These are phyloP conservation scores for Morbakka virulenta DNA, from an alignment of 30 jellyfish, hydroid and myxozoan genomes.

Conservation along the genomic window DNA sequence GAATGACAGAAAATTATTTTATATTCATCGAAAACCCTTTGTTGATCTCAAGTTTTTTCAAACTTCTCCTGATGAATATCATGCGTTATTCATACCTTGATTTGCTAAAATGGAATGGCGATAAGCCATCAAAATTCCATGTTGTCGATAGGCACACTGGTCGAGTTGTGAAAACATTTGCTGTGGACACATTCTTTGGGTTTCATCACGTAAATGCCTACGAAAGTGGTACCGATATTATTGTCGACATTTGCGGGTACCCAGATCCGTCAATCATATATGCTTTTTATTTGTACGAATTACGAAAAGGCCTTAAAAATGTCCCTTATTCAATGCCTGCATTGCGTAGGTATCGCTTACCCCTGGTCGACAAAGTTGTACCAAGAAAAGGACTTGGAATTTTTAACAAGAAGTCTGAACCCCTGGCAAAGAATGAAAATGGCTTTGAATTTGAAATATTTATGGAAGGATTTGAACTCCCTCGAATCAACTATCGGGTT, in stretches of 20 bases:
- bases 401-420: neutral
- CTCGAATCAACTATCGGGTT: constrained; percentile 51
- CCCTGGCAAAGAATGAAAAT: constrained; percentile 1
- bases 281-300: constrained; percentile 14
- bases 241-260: constrained; percentile 60
- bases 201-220: constrained; percentile 72
- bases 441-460: constrained; percentile 50
- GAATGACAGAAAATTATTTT: constrained; percentile 67
- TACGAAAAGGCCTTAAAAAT: constrained; percentile 1
- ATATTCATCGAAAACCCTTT: constrained; percentile 44
- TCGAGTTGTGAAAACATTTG: constrained; percentile 2
- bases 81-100: constrained; percentile 46
- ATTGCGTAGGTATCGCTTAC: constrained; percentile 59
- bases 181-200: constrained; percentile 58
- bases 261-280: constrained; percentile 34
- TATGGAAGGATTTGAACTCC: constrained; percentile 47
- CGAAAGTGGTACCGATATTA: constrained; percentile 27
- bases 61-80: constrained; percentile 20
- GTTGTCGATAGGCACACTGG: constrained; percentile 56
- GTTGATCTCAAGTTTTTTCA: constrained; percentile 1
- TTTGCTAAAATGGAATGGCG: constrained; percentile 33
- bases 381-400: neutral
- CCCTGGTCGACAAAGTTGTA: constrained; percentile 17
- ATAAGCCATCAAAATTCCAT: constrained; percentile 27
- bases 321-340: constrained; percentile 21